These are phyloP conservation scores for Lepus townsendii DNA, from an alignment of 2,797 vertebrate species.

Conservation along the genomic window DNA sequence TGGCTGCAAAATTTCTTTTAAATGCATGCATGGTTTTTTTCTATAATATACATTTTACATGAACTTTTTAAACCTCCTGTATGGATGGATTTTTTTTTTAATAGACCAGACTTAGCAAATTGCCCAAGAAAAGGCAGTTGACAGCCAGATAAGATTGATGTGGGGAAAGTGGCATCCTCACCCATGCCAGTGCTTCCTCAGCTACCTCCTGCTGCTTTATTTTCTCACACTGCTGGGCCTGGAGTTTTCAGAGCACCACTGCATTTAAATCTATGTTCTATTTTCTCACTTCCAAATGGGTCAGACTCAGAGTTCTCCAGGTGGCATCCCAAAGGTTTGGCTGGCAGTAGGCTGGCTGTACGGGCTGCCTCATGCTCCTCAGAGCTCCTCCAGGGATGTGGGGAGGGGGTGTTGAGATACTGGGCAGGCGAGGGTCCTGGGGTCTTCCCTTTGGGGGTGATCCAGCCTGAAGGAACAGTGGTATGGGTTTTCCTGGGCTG, in stretches of 20 bases:
- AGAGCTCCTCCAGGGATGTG: not conserved
- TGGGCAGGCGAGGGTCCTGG: not conserved
- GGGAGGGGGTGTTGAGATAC: not conserved
- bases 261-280: slow-evolving; percentile 82
- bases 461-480: not conserved
- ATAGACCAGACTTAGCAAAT: not conserved
- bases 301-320: slow-evolving; percentile 82
- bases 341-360: slow-evolving; percentile 1
- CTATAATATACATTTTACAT: no score
- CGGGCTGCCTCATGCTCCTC: not conserved
- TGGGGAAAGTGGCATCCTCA: not conserved
- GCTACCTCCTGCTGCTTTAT: slow-evolving; percentile 63
- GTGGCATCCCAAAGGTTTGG: slow-evolving; percentile 71
- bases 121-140: slow-evolving; percentile 6
- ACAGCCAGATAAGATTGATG: not conserved
- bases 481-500: not conserved
- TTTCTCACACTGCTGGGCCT: slow-evolving; percentile 71
- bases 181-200: not conserved
- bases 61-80: no score
- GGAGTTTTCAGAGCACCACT: slow-evolving; percentile 77
- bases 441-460: not conserved
- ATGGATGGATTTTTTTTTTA: not conserved
- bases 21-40: no score
- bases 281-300: slow-evolving; percentile 83
- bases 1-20: no score